These are phyloP conservation scores for Megalonaias nervosa DNA, from an alignment of 1,140 invertebrate genomes.

Conservation along the genomic window DNA sequence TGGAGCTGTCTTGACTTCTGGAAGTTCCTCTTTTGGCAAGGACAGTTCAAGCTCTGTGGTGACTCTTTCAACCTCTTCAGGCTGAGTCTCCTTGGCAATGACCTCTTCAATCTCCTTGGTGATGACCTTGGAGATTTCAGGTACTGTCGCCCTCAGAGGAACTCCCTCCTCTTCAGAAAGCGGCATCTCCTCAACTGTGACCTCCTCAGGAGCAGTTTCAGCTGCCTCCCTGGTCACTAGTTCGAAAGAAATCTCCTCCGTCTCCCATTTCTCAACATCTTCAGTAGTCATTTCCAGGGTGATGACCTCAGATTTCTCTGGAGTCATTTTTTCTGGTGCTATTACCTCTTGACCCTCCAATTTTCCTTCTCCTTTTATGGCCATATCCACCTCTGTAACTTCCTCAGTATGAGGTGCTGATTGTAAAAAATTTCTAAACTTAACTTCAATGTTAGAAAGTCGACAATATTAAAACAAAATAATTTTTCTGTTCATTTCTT, in stretches of 20 bases:
- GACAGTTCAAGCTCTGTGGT: constrained; percentile 44
- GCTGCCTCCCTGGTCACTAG: constrained; percentile 50
- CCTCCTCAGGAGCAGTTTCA: constrained; percentile 53
- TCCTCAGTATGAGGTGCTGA: constrained; percentile 28
- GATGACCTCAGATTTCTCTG: constrained; percentile 54
- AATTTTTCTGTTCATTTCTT: too few species aligned
- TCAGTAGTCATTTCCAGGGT: constrained; percentile 52
- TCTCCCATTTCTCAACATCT: constrained; percentile 48
- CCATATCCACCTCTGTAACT: constrained; percentile 38
- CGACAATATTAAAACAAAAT: too few species aligned
- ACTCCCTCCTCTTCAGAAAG: constrained; percentile 54
- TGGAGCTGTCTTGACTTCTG: constrained; percentile 42
- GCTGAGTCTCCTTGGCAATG: constrained; percentile 44
- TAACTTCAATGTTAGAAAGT: too few species aligned
- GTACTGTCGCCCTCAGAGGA: constrained; percentile 50
- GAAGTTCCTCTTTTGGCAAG: constrained; percentile 49
- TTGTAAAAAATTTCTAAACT: too few species aligned
- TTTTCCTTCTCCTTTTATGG: constrained; percentile 34
- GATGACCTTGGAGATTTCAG: constrained; percentile 53
- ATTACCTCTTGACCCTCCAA: constrained; percentile 59
- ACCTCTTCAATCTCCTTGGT: constrained; percentile 51
- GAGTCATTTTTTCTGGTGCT: constrained; percentile 47
- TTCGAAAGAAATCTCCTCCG: constrained; percentile 63
- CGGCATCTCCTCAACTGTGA: constrained; percentile 47
- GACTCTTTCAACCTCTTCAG: constrained; percentile 27